phyloP scores from a whole-genome alignment of 2,797 vertebrate genomes.

The Jordanella pulchra region DNA sequence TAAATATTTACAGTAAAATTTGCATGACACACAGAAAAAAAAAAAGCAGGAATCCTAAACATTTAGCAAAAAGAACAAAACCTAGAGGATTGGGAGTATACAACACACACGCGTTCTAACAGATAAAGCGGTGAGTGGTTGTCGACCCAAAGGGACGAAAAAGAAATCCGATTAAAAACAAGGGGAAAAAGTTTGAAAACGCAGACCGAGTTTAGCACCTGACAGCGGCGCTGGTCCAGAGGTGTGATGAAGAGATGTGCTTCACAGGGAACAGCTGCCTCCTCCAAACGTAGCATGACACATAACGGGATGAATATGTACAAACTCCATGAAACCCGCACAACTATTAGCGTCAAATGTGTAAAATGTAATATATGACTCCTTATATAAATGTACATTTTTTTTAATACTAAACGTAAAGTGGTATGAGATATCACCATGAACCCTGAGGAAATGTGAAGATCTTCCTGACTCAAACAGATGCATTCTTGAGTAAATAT shows the following conservation, averaged over 20 bases:
- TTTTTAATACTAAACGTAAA: slow-evolving; percentile 56
- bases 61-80: slow-evolving; percentile 45
- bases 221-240: slow-evolving; percentile 61
- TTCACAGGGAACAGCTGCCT: slow-evolving; percentile 40
- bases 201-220: slow-evolving; percentile 23
- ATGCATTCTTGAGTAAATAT: slow-evolving; percentile 60
- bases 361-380: slow-evolving; percentile 47
- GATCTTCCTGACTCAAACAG: slow-evolving; percentile 46
- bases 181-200: slow-evolving; percentile 21
- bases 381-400: slow-evolving; percentile 59
- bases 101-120: slow-evolving; percentile 52
- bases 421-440: slow-evolving; percentile 51
- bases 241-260: slow-evolving; percentile 48
- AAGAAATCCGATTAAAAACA: slow-evolving; percentile 34
- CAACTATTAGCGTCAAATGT: slow-evolving; percentile 31
- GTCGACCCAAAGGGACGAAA: slow-evolving; percentile 68
- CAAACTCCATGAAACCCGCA: slow-evolving; percentile 40
- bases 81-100: slow-evolving; percentile 53
- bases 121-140: slow-evolving; percentile 70
- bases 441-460: slow-evolving; percentile 76
- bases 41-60: slow-evolving; percentile 70
- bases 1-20: slow-evolving; percentile 83
- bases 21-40: slow-evolving; percentile 73
- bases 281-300: slow-evolving; percentile 22
- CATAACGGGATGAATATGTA: slow-evolving; percentile 43